Evolutionary conservation across 2,113 vertebrate species (phyloP).

Genomic region (Regulus satrapa): DNA sequence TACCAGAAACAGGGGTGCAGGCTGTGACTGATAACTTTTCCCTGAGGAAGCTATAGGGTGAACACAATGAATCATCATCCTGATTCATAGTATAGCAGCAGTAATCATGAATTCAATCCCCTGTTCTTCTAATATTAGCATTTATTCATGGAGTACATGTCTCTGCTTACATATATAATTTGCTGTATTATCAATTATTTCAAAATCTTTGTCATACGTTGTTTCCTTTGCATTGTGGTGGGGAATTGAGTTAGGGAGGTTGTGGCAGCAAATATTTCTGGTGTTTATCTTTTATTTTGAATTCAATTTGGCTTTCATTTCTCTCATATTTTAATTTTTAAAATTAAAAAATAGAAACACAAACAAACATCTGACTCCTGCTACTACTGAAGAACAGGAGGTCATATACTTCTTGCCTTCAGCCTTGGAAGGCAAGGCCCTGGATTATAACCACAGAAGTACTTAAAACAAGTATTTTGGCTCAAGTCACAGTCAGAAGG

Average conservation of each 20-base stretch:
- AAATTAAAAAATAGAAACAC: not conserved
- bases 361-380: not conserved
- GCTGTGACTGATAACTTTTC: not conserved
- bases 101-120: not conserved
- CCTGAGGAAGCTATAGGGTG: not conserved
- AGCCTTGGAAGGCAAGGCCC: not conserved
- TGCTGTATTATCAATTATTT: not conserved
- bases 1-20: not conserved
- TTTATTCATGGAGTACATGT: not conserved
- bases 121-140: not conserved
- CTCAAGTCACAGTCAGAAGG: not conserved
- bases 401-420: not conserved
- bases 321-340: not conserved
- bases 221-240: not conserved
- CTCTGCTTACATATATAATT: not conserved
- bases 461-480: not conserved
- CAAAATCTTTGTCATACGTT: not conserved
- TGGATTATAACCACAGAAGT: not conserved
- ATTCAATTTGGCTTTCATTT: not conserved
- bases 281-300: not conserved
- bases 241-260: rapidly evolving
- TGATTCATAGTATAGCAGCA: not conserved
- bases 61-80: not conserved
- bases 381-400: not conserved
- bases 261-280: not conserved